These are phyloP conservation scores for Tetranychus truncatus DNA, from an alignment of 2,888 invertebrate genomes.

Conservation along the genomic window DNA sequence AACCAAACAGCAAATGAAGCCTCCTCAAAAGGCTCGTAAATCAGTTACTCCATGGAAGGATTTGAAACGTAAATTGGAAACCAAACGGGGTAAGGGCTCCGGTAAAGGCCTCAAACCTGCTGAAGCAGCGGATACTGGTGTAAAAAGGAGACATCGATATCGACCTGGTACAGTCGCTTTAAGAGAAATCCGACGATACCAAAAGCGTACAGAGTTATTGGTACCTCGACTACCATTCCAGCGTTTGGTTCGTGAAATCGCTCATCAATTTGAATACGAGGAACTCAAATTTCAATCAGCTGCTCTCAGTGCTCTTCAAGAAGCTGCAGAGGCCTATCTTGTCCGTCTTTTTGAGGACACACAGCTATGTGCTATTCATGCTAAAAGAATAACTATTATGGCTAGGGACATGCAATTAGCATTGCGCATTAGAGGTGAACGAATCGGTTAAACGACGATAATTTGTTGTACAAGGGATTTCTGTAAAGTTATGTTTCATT, in stretches of 20 bases:
- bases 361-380: conserved; percentile 20
- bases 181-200: background rate
- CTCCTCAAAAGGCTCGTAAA: conserved; percentile 5
- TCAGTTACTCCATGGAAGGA: background rate
- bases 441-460: background rate
- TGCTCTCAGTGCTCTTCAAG: conserved; percentile 11
- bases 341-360: conserved; percentile 18
- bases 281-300: conserved; percentile 5
- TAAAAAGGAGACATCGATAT: conserved; percentile 3
- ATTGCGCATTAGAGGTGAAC: conserved; percentile 13
- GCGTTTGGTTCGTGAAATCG: conserved; percentile 3
- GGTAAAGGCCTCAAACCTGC: background rate
- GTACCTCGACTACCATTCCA: background rate
- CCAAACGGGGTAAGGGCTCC: background rate
- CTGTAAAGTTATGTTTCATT: background rate
- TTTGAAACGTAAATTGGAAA: background rate
- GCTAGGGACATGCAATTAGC: conserved; percentile 17
- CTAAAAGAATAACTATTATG: conserved; percentile 19
- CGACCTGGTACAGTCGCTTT: background rate
- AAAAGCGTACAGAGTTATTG: background rate
- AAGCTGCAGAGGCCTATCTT: conserved; percentile 18
- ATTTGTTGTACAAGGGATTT: too few species aligned
- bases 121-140: background rate
- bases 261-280: background rate
- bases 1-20: background rate